Conservation (phyloP, 2,797 vertebrate species). For the Sebastes trivittatus region DNA sequence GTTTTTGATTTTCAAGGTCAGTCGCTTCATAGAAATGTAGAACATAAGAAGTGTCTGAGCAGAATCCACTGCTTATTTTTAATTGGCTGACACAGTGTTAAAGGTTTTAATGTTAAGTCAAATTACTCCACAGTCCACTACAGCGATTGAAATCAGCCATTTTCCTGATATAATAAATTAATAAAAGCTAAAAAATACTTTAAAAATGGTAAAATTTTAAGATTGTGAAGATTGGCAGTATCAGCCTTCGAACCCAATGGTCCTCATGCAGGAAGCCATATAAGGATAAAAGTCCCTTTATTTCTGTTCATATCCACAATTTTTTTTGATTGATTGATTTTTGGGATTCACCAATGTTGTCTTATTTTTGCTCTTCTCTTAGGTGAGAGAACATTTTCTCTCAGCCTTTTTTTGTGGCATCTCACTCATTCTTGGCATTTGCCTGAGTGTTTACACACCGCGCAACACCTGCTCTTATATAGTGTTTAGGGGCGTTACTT, state of each 20-base stretch:
- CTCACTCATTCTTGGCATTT: too few relatives aligned
- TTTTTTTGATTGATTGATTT: not conserved
- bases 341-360: not conserved
- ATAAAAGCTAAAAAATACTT: not conserved
- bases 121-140: not conserved
- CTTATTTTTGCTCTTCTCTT: too few relatives aligned
- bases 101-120: not conserved
- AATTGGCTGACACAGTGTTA: not conserved
- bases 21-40: not conserved
- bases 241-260: not conserved
- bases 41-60: not conserved
- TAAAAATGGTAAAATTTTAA: not conserved
- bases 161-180: not conserved
- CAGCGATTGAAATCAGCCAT: not conserved
- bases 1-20: constrained; percentile 16
- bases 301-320: too few relatives aligned
- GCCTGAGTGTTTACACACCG: too few relatives aligned
- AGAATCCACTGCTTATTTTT: not conserved
- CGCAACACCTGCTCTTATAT: too few relatives aligned
- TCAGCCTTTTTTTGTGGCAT: too few relatives aligned
- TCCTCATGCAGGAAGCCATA: not conserved
- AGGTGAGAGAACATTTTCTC: too few relatives aligned
- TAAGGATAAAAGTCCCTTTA: not conserved
- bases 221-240: not conserved
- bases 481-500: too few relatives aligned